Conservation (phyloP, 2,888 invertebrate genomes). For the Tenthredo amoena region DNA sequence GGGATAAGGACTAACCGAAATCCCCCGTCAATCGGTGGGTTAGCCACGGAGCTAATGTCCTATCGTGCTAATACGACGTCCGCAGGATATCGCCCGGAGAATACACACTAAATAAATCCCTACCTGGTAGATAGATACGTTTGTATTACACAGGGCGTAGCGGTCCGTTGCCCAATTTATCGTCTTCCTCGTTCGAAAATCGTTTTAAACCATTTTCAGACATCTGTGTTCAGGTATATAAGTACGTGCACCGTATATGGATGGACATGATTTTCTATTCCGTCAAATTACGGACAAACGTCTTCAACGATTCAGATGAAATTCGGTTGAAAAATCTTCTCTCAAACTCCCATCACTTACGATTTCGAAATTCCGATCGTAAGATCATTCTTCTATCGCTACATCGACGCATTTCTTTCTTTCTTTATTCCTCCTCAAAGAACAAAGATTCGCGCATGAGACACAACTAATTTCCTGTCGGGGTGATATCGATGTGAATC, state of each 20-base stretch:
- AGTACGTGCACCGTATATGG: slow-evolving; percentile 1
- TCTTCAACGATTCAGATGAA: not conserved
- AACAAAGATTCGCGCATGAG: not conserved
- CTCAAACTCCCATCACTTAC: not conserved
- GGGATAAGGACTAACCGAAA: slow-evolving; percentile 37
- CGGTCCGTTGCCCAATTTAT: not conserved
- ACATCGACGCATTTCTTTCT: too few relatives aligned
- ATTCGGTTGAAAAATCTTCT: not conserved
- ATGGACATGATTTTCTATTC: slow-evolving; percentile 6
- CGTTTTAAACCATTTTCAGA: not conserved
- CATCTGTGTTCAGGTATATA: not conserved
- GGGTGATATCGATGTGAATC: not conserved
- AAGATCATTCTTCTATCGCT: not conserved
- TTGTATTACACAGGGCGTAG: not conserved
- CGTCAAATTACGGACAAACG: not conserved
- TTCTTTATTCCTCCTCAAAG: not conserved
- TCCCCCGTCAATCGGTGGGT: slow-evolving; percentile 45
- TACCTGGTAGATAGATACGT: not conserved
- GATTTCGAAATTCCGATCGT: not conserved
- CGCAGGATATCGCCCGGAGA: slow-evolving; percentile 28
- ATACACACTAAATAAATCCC: slow-evolving; percentile 31
- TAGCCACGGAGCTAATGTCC: slow-evolving; percentile 28
- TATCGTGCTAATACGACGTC: slow-evolving; percentile 28
- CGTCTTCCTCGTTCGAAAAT: not conserved
- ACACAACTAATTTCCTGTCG: not conserved